Conservation (phyloP, 1,140 invertebrate genomes). For the Ceratina calcarata region DNA sequence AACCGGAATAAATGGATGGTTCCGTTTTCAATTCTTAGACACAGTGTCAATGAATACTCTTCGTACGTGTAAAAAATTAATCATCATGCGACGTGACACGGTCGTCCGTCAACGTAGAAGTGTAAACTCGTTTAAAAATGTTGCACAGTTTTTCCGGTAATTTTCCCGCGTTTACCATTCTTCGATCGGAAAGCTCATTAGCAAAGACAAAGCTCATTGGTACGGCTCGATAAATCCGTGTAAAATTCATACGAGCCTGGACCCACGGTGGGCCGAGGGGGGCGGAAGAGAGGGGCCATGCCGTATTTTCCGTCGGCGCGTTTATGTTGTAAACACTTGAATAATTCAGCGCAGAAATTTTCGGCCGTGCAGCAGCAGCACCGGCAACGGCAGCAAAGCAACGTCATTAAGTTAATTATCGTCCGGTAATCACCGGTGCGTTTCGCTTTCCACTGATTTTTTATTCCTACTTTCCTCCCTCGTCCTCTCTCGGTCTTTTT, state of each 20-base stretch:
- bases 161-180: constrained; percentile 13
- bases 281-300: neutral
- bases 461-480: neutral
- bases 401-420: constrained; percentile 55
- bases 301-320: constrained; percentile 15
- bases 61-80: too few relatives aligned
- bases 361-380: constrained; percentile 3
- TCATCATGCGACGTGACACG: too few relatives aligned
- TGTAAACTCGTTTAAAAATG: neutral
- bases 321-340: constrained; percentile 51
- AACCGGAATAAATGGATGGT: too few relatives aligned
- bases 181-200: constrained; percentile 38
- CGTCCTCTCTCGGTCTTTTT: too few relatives aligned
- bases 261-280: too few relatives aligned
- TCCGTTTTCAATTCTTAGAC: too few relatives aligned
- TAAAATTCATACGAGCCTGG: constrained; percentile 37
- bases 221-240: constrained; percentile 47
- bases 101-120: too few relatives aligned
- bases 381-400: constrained; percentile 20
- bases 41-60: too few relatives aligned
- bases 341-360: constrained; percentile 49
- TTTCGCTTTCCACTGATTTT: constrained; percentile 38
- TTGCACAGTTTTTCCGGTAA: neutral
- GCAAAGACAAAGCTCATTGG: constrained; percentile 44
- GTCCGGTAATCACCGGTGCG: constrained; percentile 45